phyloP scores from a whole-genome alignment of 2,888 invertebrate genomes.

The Drosophila leonis region DNA sequence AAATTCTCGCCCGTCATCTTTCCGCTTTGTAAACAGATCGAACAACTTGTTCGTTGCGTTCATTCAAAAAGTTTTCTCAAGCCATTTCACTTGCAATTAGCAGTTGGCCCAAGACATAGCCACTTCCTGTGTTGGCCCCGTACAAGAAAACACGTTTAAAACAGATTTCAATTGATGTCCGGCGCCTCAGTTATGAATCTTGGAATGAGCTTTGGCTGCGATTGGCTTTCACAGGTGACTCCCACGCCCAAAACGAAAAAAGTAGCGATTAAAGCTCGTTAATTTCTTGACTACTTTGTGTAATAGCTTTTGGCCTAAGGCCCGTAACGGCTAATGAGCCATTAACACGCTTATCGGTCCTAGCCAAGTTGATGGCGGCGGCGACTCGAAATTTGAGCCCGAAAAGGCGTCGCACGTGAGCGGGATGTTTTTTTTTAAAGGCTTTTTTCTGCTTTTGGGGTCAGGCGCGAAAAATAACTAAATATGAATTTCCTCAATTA shows the following conservation, averaged over 20 bases:
- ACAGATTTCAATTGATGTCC: constrained; percentile 41
- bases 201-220: constrained; percentile 16
- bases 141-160: constrained; percentile 16
- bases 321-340: constrained; percentile 66
- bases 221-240: constrained; percentile 51
- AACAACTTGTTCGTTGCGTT: constrained; percentile 17
- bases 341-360: constrained; percentile 75
- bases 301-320: constrained; percentile 53
- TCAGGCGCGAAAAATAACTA: constrained; percentile 53
- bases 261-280: constrained; percentile 27
- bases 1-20: constrained; percentile 43
- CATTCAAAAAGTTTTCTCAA: constrained; percentile 11
- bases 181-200: constrained; percentile 21
- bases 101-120: constrained; percentile 34
- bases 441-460: constrained; percentile 50
- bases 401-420: constrained; percentile 17
- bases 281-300: constrained; percentile 51
- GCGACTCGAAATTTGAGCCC: constrained; percentile 52
- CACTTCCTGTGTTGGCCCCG: constrained; percentile 43
- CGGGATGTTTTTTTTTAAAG: neutral
- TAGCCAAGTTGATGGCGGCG: constrained; percentile 12
- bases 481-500: constrained; percentile 76
- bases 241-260: constrained; percentile 46
- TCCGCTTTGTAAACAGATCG: constrained; percentile 39
- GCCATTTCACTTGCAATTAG: constrained; percentile 43